These are phyloP conservation scores for Syngnathus rostellatus DNA, from an alignment of 2,797 vertebrate genomes.

Conservation along the genomic window DNA sequence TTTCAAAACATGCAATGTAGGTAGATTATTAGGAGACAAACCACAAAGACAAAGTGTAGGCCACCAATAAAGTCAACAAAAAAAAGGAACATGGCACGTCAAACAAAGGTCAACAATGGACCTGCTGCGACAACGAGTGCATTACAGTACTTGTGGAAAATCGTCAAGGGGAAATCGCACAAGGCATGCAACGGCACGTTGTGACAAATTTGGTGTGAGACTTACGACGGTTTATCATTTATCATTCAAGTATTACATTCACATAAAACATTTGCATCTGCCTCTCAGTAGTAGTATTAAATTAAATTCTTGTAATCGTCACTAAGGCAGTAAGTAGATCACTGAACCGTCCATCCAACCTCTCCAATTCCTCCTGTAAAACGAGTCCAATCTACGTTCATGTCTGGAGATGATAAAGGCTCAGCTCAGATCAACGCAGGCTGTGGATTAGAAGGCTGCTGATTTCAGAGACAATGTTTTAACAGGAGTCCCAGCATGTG, in stretches of 20 bases:
- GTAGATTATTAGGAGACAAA: background rate
- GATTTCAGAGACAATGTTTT: conserved; percentile 62
- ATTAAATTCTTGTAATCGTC: background rate
- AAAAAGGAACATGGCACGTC: background rate
- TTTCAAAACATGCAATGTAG: background rate
- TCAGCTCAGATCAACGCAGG: conserved; percentile 34
- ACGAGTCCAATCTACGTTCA: conserved; percentile 41
- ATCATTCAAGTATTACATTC: background rate
- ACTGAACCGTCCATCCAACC: conserved; percentile 14
- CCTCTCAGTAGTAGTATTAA: background rate
- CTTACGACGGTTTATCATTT: background rate
- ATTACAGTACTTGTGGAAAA: too few relatives aligned
- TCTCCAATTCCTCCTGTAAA: conserved; percentile 24
- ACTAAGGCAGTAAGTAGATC: conserved; percentile 13
- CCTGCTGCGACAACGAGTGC: background rate
- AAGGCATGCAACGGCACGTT: background rate
- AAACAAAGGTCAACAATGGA: background rate
- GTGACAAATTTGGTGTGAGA: background rate
- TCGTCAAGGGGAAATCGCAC: background rate
- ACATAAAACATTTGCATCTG: background rate
- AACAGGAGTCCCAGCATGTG: conserved; percentile 65
- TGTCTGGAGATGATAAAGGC: conserved; percentile 63
- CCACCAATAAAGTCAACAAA: background rate
- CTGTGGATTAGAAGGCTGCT: conserved; percentile 60
- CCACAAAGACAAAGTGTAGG: background rate